A percentile compares a stretch with the other conserved stretches of the same genome.
These are phyloP conservation scores for Trinorchestia longiramus DNA, from an alignment of 1,140 invertebrate genomes.

Conservation along the genomic window DNA sequence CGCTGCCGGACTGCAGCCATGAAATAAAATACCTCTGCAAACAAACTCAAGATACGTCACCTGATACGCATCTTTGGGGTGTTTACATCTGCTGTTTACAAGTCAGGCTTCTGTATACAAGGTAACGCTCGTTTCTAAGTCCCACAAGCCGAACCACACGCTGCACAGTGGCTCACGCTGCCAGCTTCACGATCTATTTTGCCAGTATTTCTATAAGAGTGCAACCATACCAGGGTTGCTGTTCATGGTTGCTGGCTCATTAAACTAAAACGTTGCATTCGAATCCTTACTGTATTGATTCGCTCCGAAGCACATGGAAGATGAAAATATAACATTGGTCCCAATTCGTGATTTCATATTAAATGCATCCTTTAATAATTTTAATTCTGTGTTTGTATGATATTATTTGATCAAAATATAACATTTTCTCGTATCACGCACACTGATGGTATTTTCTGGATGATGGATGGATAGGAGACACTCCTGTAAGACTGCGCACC, in stretches of 20 bases:
- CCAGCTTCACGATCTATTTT: not conserved
- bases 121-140: not conserved
- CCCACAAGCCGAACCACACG: not conserved
- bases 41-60: conserved; percentile 42
- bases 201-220: not conserved
- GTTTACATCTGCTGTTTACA: conserved; percentile 42
- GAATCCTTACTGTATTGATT: not conserved
- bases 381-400: too few relatives aligned
- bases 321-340: too few relatives aligned
- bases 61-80: conserved; percentile 36
- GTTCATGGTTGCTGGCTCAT: not conserved
- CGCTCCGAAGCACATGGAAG: too few relatives aligned
- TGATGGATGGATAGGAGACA: too few relatives aligned
- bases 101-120: conserved; percentile 23
- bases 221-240: not conserved
- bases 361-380: too few relatives aligned
- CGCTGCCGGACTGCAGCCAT: conserved; percentile 6
- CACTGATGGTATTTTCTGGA: too few relatives aligned
- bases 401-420: too few relatives aligned
- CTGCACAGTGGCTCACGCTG: not conserved
- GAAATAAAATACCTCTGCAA: conserved; percentile 36
- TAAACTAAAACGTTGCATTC: not conserved
- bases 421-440: too few relatives aligned
- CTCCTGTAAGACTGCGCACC: too few relatives aligned
- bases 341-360: too few relatives aligned